Evolutionary conservation across 2,888 invertebrate species (phyloP), one percentile per base, ranked within the genome.

Genomic region (Phyllotreta striolata): DNA sequence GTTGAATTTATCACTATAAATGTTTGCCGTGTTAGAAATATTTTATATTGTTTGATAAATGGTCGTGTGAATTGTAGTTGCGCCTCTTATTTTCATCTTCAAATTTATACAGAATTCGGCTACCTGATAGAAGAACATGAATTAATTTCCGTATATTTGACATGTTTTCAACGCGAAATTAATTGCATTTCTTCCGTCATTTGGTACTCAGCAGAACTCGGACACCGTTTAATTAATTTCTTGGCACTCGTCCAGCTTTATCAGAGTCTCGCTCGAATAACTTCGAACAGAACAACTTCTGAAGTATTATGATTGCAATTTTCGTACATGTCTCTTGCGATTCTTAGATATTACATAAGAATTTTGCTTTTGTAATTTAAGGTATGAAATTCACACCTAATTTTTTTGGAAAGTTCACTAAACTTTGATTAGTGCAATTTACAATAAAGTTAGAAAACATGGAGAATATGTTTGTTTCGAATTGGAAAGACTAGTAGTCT

Each of bases 181-280:
- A 52, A 52, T 52, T 52, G 39, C 13, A 52, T 38, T 39, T 52
- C 52, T 52, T 52, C 52, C 52, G 39, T 52, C 52, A 52, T n/a
- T 52, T 7, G 6, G 39, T n/a, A 52, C 38, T 24, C 38, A 34
- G 38, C 52, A 38, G 39, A 60, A 60, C 14, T 52, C 37, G 44
- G 52, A 40, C 59, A 52, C 24, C 10, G 10, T 44, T 60, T 54
- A 60, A 60, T 60, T 60, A 60, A 54, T 52, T 44, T 60, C 60
- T 44, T 60, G 60, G 60, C 52, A 44, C 44, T n/a, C 38, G 52
- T 60, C 60, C 60, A 60, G 52, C 52, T 52, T 52, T 60, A 60
- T 60, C 60, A 43, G 14, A 40, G 43, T 60, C 54, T 52, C 52
- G 44, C 43, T 60, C 13, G 43, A 60, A 59, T 51, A 59, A 59